Evolutionary conservation across 2,113 vertebrate species (phyloP).

Genomic region (Aegotheles bennettii): DNA sequence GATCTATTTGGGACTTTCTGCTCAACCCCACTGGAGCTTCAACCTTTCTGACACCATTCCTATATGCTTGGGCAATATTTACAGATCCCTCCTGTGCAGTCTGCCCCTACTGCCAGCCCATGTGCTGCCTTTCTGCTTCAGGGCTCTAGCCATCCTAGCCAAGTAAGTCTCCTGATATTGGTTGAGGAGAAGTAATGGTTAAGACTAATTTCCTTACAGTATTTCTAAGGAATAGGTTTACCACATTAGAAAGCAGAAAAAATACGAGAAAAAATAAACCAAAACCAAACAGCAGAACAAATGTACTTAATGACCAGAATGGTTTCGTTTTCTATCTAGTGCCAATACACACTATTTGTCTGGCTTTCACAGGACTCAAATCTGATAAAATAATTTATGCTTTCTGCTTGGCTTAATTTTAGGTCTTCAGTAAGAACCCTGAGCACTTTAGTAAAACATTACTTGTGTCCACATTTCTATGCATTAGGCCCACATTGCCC

Average conservation of each 20-base stretch:
- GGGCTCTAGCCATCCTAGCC: neutral
- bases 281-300: neutral
- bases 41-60: neutral
- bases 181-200: neutral
- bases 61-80: neutral
- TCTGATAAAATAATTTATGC: neutral
- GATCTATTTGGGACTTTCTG: neutral
- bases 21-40: neutral
- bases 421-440: neutral
- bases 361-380: neutral
- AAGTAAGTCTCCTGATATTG: neutral
- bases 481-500: neutral
- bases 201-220: neutral
- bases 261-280: neutral
- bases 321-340: neutral
- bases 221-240: neutral
- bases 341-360: neutral
- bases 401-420: neutral
- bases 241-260: neutral
- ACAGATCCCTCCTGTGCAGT: neutral
- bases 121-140: neutral
- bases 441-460: neutral
- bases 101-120: neutral
- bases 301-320: neutral
- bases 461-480: neutral